Conservation (phyloP, 2,888 invertebrate species). For the Polyommatus icarus region DNA sequence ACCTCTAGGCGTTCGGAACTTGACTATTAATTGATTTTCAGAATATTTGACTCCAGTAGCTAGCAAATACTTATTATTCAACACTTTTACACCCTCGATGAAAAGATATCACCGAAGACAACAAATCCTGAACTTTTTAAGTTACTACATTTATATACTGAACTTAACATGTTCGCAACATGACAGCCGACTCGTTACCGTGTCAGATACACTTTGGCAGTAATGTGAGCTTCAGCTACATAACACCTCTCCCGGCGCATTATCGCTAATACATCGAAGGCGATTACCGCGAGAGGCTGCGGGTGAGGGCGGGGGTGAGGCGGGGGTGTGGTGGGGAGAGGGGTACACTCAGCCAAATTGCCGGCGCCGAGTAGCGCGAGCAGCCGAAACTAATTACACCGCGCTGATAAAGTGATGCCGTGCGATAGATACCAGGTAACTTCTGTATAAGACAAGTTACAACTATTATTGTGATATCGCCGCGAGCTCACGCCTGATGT, state of each 20-base stretch:
- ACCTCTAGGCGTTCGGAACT: too few relatives aligned
- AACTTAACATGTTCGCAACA: not conserved
- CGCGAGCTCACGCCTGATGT: not conserved
- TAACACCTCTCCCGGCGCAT: conserved; percentile 5
- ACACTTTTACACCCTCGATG: not conserved
- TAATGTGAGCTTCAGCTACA: not conserved
- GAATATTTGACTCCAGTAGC: too few relatives aligned
- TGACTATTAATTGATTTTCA: too few relatives aligned
- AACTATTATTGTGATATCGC: not conserved
- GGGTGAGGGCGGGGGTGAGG: not conserved
- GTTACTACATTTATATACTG: not conserved
- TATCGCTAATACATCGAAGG: conserved; percentile 18
- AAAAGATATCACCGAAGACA: not conserved
- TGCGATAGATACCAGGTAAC: not conserved
- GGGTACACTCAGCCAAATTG: conserved; percentile 17
- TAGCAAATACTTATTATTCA: too few relatives aligned
- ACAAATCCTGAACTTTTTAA: not conserved
- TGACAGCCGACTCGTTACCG: not conserved
- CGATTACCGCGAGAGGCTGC: not conserved
- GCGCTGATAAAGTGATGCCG: not conserved
- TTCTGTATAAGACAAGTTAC: not conserved
- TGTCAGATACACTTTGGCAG: not conserved
- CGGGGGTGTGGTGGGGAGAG: not conserved
- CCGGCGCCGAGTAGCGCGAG: not conserved
- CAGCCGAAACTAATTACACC: not conserved